phyloP scores from a whole-genome alignment of 2,797 vertebrate species.

The Neosilurus hyrtlii region DNA sequence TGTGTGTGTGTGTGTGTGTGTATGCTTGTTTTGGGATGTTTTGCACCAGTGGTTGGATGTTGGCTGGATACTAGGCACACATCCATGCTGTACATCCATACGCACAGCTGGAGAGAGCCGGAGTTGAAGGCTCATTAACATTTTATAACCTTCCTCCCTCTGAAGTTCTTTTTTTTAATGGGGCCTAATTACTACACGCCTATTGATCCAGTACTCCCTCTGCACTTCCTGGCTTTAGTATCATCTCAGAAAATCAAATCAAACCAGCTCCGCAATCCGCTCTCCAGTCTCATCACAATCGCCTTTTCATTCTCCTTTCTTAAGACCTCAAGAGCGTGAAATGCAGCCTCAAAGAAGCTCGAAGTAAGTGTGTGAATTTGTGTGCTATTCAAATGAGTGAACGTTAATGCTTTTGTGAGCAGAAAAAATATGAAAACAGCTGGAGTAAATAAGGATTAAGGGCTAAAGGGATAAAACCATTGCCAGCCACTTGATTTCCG shows the following conservation, averaged over 20 bases:
- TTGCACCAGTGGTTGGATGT: slow-evolving; percentile 24
- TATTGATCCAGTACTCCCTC: slow-evolving; percentile 58
- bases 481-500: slow-evolving; percentile 55
- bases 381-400: slow-evolving; percentile 47
- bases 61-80: slow-evolving; percentile 38
- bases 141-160: slow-evolving; percentile 70
- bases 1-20: slow-evolving; percentile 9
- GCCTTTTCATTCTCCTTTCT: slow-evolving; percentile 43
- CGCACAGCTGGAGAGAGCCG: slow-evolving; percentile 61
- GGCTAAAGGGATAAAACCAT: slow-evolving; percentile 58
- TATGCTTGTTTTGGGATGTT: slow-evolving; percentile 14
- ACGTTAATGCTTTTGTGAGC: slow-evolving; percentile 49
- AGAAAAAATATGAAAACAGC: slow-evolving; percentile 26
- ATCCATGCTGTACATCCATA: slow-evolving; percentile 30
- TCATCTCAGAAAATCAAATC: slow-evolving; percentile 56
- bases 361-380: slow-evolving; percentile 33
- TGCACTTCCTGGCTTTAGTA: slow-evolving; percentile 56
- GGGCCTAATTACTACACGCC: slow-evolving; percentile 71
- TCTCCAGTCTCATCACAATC: slow-evolving; percentile 42
- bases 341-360: slow-evolving; percentile 34
- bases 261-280: slow-evolving; percentile 43
- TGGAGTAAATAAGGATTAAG: slow-evolving; percentile 60
- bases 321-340: slow-evolving; percentile 37
- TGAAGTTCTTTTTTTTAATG: slow-evolving; percentile 71
- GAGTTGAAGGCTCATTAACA: slow-evolving; percentile 71